Base-by-base conservation (phyloP, 2,113 vertebrate species). In the Ranitomeya imitator region DNA sequence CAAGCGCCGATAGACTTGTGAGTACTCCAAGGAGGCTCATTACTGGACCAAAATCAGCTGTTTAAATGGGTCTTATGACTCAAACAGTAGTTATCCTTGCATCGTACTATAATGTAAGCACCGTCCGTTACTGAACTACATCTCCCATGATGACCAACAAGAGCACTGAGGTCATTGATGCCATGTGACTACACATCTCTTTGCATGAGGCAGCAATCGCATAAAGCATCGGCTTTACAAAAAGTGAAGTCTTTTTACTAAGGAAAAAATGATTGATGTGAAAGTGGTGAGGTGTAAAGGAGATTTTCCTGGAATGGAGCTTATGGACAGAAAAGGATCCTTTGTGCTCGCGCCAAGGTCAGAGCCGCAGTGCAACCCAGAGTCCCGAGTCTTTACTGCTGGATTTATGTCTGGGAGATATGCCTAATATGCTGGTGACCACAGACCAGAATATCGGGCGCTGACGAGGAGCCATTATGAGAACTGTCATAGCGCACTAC, bases 401-500 rank as follows among this genome's bases (percentile, higher is more conserved):
- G 60, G 31, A 91, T 91, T 94, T 92, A 89, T 89, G 87, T 91
- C 92, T 59, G 45, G 89, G 90, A 83, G 54, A 85, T 86, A 91
- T 88, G 89, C 87, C 89, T 59, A 74, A 71, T 82, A 59, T 91
- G 90, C 92, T 88, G 89, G 88, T 78, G 91, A 90, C 91, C 90
- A 74, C 91, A 61, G 13, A 89, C 90, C 89, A 85, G 89, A 90
- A 91, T 91, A 90, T 87, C 86, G 89, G 51, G 37, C 91, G 86
- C 77, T 81, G 87, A 89, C 90, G 91, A 55, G 82, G 82, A 91
- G 57, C n/a, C 83, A 0, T 90, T 37, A 71, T 87, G 65, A 81
- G 78, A 80, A 80, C 80, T 87, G 86, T 87, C 77, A 80, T 71
- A 57, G 57, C 12, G 23, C 31, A 10, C 31, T 51, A 83, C 54